Evolutionary conservation across 2,888 invertebrate genomes (phyloP).

Genomic region (Calameuta idolon): DNA sequence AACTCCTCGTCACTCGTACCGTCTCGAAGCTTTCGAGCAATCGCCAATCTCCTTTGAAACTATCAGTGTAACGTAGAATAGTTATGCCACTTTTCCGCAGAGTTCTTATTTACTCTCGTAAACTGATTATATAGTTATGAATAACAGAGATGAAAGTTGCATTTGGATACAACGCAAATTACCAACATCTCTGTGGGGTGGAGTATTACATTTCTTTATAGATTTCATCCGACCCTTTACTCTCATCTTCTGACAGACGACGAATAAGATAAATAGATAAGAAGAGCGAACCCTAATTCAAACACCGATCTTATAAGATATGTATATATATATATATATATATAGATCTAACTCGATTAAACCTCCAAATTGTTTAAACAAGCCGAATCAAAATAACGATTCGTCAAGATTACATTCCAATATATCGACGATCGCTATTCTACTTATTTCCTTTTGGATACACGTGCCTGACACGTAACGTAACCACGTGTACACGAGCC

Average conservation of each 20-base stretch:
- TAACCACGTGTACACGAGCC: background rate
- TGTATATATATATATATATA: background rate
- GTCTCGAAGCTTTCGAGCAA: background rate
- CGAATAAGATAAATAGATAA: background rate
- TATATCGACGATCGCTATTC: background rate
- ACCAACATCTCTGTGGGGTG: background rate
- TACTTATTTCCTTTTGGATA: background rate
- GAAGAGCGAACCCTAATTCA: background rate
- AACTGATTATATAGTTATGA: conserved; percentile 43
- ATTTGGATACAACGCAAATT: background rate
- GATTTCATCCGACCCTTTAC: background rate
- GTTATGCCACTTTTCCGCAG: background rate
- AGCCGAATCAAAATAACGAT: background rate
- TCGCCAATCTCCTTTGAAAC: background rate
- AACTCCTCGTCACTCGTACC: background rate
- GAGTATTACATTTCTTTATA: background rate
- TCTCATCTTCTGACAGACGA: background rate
- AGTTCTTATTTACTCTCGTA: conserved; percentile 18
- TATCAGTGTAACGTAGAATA: background rate
- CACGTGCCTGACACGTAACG: background rate
- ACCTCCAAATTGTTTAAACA: background rate
- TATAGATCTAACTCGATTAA: background rate
- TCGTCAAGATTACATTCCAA: background rate
- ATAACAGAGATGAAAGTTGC: conserved; percentile 25
- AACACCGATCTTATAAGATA: background rate